phyloP scores from a whole-genome alignment of 2,113 vertebrate species.

The Hylia prasina region DNA sequence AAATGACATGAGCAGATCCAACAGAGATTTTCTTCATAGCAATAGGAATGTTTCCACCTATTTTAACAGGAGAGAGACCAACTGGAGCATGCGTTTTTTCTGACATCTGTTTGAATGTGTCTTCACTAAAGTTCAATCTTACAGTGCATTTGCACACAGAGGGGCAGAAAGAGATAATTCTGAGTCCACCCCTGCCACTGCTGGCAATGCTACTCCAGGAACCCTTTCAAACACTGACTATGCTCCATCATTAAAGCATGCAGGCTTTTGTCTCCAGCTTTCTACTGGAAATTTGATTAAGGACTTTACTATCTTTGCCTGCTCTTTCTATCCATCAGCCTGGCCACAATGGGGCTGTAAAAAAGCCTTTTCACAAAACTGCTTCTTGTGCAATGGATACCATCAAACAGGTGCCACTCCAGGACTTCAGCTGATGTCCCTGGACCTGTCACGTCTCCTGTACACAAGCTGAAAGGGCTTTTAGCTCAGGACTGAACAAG shows the following conservation, averaged over 20 bases:
- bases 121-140: background rate
- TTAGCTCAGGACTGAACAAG: background rate
- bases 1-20: background rate
- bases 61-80: background rate
- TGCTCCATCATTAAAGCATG: background rate
- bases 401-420: background rate
- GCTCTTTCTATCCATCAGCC: background rate
- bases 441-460: background rate
- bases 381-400: background rate
- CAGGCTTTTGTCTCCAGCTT: background rate
- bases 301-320: background rate
- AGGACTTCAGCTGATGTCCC: background rate
- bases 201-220: background rate
- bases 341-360: background rate
- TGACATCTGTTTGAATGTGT: background rate
- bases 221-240: background rate
- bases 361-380: background rate
- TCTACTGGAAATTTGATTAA: background rate
- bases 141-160: background rate
- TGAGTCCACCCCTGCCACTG: background rate
- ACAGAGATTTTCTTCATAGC: background rate
- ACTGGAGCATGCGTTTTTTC: background rate
- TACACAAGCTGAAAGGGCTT: background rate
- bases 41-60: background rate
- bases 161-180: background rate